Conservation (phyloP, 2,797 vertebrate species). For the Arremon aurantiirostris region DNA sequence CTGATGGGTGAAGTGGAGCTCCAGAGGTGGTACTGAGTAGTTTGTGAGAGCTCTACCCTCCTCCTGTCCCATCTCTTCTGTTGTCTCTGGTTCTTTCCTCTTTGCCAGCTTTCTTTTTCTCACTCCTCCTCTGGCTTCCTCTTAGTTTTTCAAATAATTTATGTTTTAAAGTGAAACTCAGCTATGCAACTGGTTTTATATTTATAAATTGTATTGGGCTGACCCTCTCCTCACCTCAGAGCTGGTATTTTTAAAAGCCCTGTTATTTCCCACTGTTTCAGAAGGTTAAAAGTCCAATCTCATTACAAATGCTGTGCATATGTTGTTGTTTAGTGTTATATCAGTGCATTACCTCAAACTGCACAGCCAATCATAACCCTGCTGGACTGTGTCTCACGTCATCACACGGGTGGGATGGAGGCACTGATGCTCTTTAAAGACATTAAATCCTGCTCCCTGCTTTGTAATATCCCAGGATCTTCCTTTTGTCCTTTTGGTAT, state of each 20-base stretch:
- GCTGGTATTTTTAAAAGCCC: slow-evolving; percentile 65
- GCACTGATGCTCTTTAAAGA: neutral
- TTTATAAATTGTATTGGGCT: slow-evolving; percentile 45
- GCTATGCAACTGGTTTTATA: slow-evolving; percentile 37
- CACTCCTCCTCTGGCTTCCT: neutral
- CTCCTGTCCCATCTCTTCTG: neutral
- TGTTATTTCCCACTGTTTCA: slow-evolving; percentile 42
- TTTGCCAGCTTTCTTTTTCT: neutral
- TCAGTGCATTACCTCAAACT: slow-evolving; percentile 2
- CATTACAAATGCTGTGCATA: slow-evolving; percentile 34
- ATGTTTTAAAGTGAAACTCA: slow-evolving; percentile 24
- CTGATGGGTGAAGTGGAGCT: neutral
- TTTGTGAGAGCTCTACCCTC: neutral
- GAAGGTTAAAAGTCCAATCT: slow-evolving; percentile 68
- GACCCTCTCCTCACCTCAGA: slow-evolving; percentile 62
- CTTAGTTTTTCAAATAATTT: neutral
- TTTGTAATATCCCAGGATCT: slow-evolving; percentile 14
- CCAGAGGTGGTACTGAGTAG: neutral
- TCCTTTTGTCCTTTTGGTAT: slow-evolving; percentile 8
- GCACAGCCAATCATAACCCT: neutral
- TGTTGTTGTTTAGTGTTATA: slow-evolving; percentile 57
- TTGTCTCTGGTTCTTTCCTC: neutral
- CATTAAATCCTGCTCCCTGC: neutral
- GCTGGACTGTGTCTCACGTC: neutral
- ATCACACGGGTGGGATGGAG: neutral